A percentile compares a stretch with the other conserved stretches of the same genome.
phyloP scores from a whole-genome alignment of 1,140 invertebrate genomes.

The Sinella curviseta region DNA sequence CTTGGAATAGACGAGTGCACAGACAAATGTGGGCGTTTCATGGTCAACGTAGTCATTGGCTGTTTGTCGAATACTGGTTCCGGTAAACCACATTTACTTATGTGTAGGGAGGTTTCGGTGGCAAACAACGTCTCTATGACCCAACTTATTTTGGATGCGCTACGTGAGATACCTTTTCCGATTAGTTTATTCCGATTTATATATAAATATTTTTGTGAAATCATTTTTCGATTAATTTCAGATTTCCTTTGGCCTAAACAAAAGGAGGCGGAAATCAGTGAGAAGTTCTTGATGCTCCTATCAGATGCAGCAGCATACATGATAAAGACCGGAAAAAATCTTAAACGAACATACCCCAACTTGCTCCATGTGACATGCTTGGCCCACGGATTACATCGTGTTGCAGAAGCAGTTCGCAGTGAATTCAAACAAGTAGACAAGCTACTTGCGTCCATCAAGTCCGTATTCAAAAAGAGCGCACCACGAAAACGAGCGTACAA shows the following conservation, averaged over 20 bases:
- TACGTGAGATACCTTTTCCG: no score
- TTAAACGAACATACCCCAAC: constrained; percentile 50
- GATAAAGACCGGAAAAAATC: constrained; percentile 46
- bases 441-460: constrained; percentile 50
- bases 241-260: constrained; percentile 20
- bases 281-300: constrained; percentile 50
- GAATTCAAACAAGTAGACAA: constrained; percentile 50
- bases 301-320: constrained; percentile 52
- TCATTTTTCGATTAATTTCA: no score
- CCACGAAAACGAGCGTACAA: constrained; percentile 51
- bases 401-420: constrained; percentile 51
- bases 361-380: constrained; percentile 53
- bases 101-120: neutral
- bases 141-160: neutral
- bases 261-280: constrained; percentile 41
- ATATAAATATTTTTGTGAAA: no score
- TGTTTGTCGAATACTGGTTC: neutral
- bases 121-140: neutral
- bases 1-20: constrained; percentile 19
- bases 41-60: constrained; percentile 7
- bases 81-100: neutral
- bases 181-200: no score
- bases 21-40: constrained; percentile 16
- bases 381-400: constrained; percentile 52
- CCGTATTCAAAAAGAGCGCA: constrained; percentile 52